Base-by-base conservation (phyloP, 2,888 invertebrate species). In the Melieria omissa region DNA sequence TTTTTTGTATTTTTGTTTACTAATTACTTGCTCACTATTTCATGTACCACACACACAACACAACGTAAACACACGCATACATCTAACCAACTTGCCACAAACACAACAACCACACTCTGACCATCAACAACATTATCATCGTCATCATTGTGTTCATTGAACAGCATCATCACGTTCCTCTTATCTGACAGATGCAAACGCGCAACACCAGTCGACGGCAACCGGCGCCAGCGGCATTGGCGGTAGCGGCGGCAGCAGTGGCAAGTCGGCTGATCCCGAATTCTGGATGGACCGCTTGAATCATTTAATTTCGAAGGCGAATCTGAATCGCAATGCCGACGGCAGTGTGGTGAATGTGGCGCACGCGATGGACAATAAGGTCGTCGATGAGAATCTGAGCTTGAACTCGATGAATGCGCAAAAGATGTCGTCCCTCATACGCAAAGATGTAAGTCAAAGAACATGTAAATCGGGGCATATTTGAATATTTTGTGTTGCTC, bases 261-360 rank as follows among this genome's bases (percentile, higher is more conserved):
- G 71, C 10, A 76, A 61, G 10, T 47, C 67, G 55, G 73, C 78
- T 55, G 84, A 86, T 78, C 83, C 87, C 4, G 87, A 87, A 29
- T 85, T 83, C 73, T 87, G 87, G 86, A 86, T 87, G 86, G 86
- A 86, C 71, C 84, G 85, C 44, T 77, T 87, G 45, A 83, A 86
- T 74, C 80, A 81, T 62, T 77, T 86, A 61, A 82, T 79, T 77
- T 81, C 80, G 12, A 81, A 78, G 70, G 83, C 79, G 4, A 85
- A 85, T 67, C 70, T 84, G 70, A 79, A 80, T 62, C 79, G 81
- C 9, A 78, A 77, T 57, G 71, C 78, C 6, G 85, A 83, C 61
- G 83, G 83, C 58, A 79, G 77, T 12, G 52, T 74, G 52, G 73
- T 76, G 67, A 71, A 73, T 9, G 67, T 70, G 64, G 73, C 77